A percentile compares a stretch with the other conserved stretches of the same genome.
These are phyloP conservation scores for Goniozus legneri DNA, from an alignment of 1,140 invertebrate genomes.

Conservation along the genomic window DNA sequence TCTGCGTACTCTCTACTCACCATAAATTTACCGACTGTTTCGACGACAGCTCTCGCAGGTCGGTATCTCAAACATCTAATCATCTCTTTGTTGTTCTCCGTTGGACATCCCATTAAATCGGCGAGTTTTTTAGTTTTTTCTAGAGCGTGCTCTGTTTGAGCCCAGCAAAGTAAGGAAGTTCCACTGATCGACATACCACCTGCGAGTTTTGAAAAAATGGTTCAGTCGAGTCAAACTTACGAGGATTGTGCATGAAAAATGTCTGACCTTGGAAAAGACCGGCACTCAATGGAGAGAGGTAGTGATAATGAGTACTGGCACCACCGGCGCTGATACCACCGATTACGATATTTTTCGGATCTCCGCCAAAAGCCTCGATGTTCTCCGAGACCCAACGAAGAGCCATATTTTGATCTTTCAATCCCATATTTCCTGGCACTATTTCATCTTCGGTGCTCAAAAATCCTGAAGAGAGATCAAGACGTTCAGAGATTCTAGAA, in stretches of 20 bases:
- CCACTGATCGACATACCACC: slow-evolving; percentile 78
- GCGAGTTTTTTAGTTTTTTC: slow-evolving; percentile 68
- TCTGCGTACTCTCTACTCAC: slow-evolving; percentile 25
- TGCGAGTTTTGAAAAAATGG: too few relatives aligned
- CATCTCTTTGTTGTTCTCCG: slow-evolving; percentile 56
- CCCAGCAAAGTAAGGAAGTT: slow-evolving; percentile 69
- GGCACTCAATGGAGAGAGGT: slow-evolving; percentile 51
- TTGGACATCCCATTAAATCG: slow-evolving; percentile 66
- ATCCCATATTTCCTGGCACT: slow-evolving; percentile 59
- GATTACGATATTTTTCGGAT: slow-evolving; percentile 54
- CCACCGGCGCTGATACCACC: slow-evolving; percentile 57
- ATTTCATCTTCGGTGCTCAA: slow-evolving; percentile 57
- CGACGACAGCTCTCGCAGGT: slow-evolving; percentile 58
- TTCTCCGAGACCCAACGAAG: slow-evolving; percentile 61
- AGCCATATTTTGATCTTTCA: slow-evolving; percentile 63
- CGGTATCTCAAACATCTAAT: slow-evolving; percentile 67
- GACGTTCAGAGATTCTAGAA: not conserved
- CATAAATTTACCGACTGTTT: slow-evolving; percentile 48
- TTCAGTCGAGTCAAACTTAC: not conserved
- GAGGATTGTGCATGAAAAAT: not conserved
- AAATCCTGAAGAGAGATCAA: slow-evolving; percentile 44
- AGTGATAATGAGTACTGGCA: slow-evolving; percentile 61
- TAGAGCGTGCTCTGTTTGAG: slow-evolving; percentile 62
- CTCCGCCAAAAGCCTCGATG: slow-evolving; percentile 56
- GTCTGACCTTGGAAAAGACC: slow-evolving; percentile 47